Evolutionary conservation across 2,888 invertebrate genomes (phyloP), one percentile per base, ranked within the genome.

Genomic region (Crematogaster levior): DNA sequence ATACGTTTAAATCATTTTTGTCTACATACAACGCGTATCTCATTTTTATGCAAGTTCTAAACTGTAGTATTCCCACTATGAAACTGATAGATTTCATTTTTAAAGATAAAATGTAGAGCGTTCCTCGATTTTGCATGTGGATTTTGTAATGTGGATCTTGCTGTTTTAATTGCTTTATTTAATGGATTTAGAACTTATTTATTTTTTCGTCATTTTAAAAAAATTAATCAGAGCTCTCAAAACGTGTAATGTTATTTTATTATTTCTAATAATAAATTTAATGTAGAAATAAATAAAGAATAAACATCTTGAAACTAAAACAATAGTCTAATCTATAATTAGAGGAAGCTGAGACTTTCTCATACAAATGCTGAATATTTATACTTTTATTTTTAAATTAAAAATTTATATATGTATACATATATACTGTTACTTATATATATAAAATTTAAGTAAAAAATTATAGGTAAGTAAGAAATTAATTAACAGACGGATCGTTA

Each of bases 1-100:
- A 82, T 37, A 3, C 34, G 65, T 56, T 82, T 81, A 81, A 77
- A 79, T 79, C 46, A 61, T 56, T 70, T 79, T 58, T 68, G 43
- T 40, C 10, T 61, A 48, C 48, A 12, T 58, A 43, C 30, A 68
- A 68, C 15, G 9, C 24, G 18, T 43, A 21, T 65, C 15, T 75
- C 65, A 40, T 77, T 66, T 56, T 53, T 63, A 56, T 30, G 18
- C 56, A 58, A 43, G 21, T 15, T 43, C 37, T 18, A 56, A 79
- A 68, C 9, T 43, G 43, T 18, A 21, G 43, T 77, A 77, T 24
- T 46, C 24, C 3, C 24, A 21, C 10, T 34, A 7, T 46, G 43
- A 61, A 18, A 68, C 21, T 77, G 75, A 66, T 34, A 34, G 27
- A 1, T 15, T 68, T 56, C 40, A 12, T 30, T 53, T 53, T 27